Evolutionary conservation across 1,140 invertebrate genomes (phyloP).

Genomic region (Drosophila guanche): DNA sequence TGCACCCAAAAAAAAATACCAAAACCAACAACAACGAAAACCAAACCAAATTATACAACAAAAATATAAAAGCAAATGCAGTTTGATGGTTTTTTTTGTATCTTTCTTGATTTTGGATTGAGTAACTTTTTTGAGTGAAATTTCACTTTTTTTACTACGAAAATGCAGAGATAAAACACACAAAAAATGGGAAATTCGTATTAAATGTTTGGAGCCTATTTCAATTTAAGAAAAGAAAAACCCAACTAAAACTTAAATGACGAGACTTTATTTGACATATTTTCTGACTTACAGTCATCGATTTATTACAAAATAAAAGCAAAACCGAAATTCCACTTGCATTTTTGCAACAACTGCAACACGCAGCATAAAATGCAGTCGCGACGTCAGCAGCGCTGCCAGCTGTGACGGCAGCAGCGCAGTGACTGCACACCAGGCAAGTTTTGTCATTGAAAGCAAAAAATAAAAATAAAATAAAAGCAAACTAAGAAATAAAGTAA

Average conservation of each 20-base stretch:
- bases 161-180: not conserved
- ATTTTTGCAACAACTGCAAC: slow-evolving; percentile 10
- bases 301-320: slow-evolving; percentile 17
- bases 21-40: slow-evolving; percentile 28
- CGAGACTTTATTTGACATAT: too few species aligned
- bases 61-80: slow-evolving; percentile 59
- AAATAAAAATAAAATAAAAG: slow-evolving; percentile 32
- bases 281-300: too few species aligned
- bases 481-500: slow-evolving; percentile 30
- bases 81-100: slow-evolving; percentile 33
- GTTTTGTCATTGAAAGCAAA: slow-evolving; percentile 59
- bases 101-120: slow-evolving; percentile 38
- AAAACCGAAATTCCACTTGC: slow-evolving; percentile 26
- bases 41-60: slow-evolving; percentile 35
- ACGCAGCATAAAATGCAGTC: slow-evolving; percentile 29
- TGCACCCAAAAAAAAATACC: slow-evolving; percentile 76
- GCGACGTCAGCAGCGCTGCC: slow-evolving; percentile 14
- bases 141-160: slow-evolving; percentile 47
- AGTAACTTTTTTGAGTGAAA: slow-evolving; percentile 57
- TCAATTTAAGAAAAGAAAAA: too few species aligned
- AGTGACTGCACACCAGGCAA: slow-evolving; percentile 52
- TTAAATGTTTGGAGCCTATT: too few species aligned
- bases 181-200: not conserved
- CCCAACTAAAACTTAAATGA: too few species aligned
- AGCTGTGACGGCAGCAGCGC: slow-evolving; percentile 10